A percentile compares a stretch with the other conserved stretches of the same genome.
Conservation (phyloP, 2,888 invertebrate species). For the Campopleginae sp. region DNA sequence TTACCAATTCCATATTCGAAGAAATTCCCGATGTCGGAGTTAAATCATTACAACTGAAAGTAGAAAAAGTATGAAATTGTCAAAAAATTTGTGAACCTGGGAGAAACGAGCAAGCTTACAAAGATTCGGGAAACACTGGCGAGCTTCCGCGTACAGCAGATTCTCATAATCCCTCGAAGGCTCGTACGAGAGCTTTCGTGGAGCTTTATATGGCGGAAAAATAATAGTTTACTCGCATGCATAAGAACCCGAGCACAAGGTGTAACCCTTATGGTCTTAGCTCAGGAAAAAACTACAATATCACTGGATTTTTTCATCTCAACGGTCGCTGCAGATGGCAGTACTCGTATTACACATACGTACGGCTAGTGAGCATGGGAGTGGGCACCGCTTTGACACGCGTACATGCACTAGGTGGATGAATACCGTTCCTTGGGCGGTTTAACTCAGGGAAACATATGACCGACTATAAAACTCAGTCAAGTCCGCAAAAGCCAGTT, state of each 20-base stretch:
- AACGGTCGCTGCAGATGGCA: conserved; percentile 39
- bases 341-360: conserved; percentile 40
- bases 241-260: conserved; percentile 31
- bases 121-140: not conserved
- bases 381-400: conserved; percentile 29
- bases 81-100: not conserved
- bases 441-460: conserved; percentile 61
- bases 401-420: conserved; percentile 43
- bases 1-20: no score
- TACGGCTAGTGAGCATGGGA: conserved; percentile 5
- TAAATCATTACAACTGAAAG: not conserved
- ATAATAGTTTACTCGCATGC: conserved; percentile 50
- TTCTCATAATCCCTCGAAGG: conserved; percentile 20
- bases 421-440: conserved; percentile 41
- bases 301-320: not conserved
- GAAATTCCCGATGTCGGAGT: no score
- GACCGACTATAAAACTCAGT: conserved; percentile 58
- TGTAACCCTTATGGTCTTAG: not conserved
- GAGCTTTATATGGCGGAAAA: conserved; percentile 46
- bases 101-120: not conserved
- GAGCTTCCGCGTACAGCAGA: conserved; percentile 17
- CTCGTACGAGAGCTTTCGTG: not conserved
- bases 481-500: conserved; percentile 51
- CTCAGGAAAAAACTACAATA: conserved; percentile 41
- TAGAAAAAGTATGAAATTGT: not conserved